Conservation (phyloP, 2,113 vertebrate genomes). For the Otocyon megalotis region DNA sequence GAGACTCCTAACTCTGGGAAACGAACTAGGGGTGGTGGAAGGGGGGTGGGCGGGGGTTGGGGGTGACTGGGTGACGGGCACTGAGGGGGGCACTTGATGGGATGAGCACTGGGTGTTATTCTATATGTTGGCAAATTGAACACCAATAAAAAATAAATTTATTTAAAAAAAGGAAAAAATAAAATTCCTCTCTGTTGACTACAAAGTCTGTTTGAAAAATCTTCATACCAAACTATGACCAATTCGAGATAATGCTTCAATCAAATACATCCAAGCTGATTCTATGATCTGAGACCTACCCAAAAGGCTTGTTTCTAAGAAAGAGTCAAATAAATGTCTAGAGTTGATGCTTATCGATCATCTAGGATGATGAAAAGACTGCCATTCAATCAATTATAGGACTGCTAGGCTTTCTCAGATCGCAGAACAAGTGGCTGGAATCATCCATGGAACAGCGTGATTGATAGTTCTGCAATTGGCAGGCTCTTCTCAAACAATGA, state of each 20-base stretch:
- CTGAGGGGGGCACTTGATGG: no score
- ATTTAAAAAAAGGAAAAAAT: no score
- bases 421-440: background rate
- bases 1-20: no score
- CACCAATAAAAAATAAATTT: no score
- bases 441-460: background rate
- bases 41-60: no score
- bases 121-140: no score
- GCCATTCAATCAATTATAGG: background rate
- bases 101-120: no score
- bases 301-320: background rate
- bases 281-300: background rate
- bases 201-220: constrained; percentile 10
- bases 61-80: no score
- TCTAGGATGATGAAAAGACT: background rate
- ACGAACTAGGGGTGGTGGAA: no score
- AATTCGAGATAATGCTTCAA: background rate
- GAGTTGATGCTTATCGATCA: background rate
- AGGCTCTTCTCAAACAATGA: background rate
- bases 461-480: background rate
- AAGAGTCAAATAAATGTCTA: background rate
- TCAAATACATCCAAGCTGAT: constrained; percentile 26
- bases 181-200: background rate
- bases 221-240: background rate
- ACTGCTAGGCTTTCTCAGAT: background rate